Conservation (phyloP, 23 tunicate genomes). For the Ciona savignyi region DNA sequence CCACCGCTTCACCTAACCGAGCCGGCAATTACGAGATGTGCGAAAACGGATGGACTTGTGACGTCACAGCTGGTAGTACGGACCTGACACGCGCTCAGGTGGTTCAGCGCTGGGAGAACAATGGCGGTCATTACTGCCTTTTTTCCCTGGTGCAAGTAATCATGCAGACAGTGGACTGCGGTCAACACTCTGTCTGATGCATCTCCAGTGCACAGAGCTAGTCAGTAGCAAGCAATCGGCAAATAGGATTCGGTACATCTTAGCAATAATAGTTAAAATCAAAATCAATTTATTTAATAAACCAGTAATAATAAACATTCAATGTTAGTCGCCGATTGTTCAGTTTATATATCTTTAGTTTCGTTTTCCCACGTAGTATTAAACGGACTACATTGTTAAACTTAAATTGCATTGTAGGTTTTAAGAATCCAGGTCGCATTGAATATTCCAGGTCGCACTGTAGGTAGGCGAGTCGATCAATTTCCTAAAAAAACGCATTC, state of each 20-base stretch:
- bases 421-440: background rate
- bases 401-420: background rate
- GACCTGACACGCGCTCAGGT: constrained; percentile 2
- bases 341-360: no score
- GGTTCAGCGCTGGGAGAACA: background rate
- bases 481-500: background rate
- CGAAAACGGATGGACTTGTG: background rate
- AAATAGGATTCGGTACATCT: no score
- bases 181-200: background rate
- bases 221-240: no score
- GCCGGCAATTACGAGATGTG: background rate
- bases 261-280: no score
- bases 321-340: no score
- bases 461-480: constrained; percentile 1
- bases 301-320: no score
- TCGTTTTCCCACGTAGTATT: no score
- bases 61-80: background rate
- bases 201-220: background rate
- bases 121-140: background rate
- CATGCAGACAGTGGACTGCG: background rate
- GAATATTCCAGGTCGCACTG: background rate
- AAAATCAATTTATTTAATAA: no score
- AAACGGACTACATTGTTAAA: no score
- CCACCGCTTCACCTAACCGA: background rate
- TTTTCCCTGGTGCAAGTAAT: background rate